A percentile compares a stretch with the other conserved stretches of the same genome.
Conservation (phyloP, 23 tunicate species). For the Diplosoma virens region DNA sequence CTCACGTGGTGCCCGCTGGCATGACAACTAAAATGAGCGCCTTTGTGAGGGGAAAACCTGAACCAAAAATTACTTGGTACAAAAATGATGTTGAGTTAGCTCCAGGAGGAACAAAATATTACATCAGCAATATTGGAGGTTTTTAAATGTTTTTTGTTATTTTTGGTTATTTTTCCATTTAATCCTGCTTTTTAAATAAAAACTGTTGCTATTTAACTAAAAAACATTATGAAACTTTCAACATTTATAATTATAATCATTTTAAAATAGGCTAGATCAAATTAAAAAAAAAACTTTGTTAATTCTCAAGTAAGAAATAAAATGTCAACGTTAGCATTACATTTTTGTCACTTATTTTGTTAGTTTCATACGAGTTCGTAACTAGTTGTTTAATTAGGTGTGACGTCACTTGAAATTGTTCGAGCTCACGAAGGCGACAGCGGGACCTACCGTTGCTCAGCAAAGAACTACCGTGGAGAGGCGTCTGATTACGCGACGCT, state of each 20-base stretch:
- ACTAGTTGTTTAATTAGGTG: slow-evolving; percentile 22
- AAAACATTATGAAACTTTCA: too few species aligned
- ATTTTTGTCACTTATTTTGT: too few species aligned
- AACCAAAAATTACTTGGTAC: slow-evolving; percentile 95
- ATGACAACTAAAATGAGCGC: slow-evolving; percentile 90
- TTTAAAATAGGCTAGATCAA: too few species aligned
- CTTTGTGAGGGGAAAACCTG: slow-evolving; percentile 86
- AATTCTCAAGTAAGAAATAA: too few species aligned
- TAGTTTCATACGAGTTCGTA: too few species aligned
- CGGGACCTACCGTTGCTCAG: slow-evolving; percentile 81
- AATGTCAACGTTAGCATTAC: too few species aligned
- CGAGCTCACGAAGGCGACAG: slow-evolving; percentile 73
- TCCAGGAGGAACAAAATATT: slow-evolving; percentile 75
- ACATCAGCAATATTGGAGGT: slow-evolving; percentile 90
- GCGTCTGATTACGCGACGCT: slow-evolving; percentile 89
- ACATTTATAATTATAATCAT: too few species aligned
- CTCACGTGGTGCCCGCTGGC: slow-evolving; percentile 90
- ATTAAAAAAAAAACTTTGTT: too few species aligned
- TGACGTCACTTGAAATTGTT: slow-evolving; percentile 65
- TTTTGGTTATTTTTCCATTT: background rate
- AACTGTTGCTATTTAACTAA: too few species aligned
- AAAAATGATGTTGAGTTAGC: slow-evolving; percentile 71
- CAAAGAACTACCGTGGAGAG: slow-evolving; percentile 74
- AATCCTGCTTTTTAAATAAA: too few species aligned
- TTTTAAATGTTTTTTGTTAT: background rate